Evolutionary conservation across 2,888 invertebrate species (phyloP), one percentile per base, ranked within the genome.

Genomic region (Sminthurinus aureus): DNA sequence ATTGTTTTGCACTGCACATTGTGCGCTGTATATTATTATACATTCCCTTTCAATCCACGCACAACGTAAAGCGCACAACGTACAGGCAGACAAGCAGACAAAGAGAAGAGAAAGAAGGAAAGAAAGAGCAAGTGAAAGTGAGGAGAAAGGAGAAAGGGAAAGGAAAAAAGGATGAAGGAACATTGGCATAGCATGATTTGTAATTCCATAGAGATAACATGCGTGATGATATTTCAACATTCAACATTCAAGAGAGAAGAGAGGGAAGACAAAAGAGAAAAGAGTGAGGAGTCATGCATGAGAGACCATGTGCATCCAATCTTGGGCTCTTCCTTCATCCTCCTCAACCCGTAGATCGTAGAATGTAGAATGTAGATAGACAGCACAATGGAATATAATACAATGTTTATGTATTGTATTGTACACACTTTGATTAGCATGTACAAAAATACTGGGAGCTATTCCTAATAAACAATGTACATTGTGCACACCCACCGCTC

Each of bases 201-300:
- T 51, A 79, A 79, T 79, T 79, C 79, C 51, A 79, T 69, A 22
- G 79, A 71, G 79, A 79, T 79, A 71, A 79, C 79, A 69, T 71
- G 79, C 79, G 71, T 79, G 67, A 67, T 67, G 66, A 26, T 79
- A 66, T 64, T 75, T 75, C 38, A 38, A 38, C 38, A 38, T 38
- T 38, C 38, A 38, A 6, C 38, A 38, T 38, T 38, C 38, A 71
- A 11, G 12, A 13, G 3, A 38, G 38, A 38, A 38, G 38, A 38
- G 38, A 4, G 38, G 1, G 38, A 71, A 11, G 12, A 13, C 38
- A 38, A 6, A 38, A 38, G 38, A 38, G 38, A 4, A 6, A 4
- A 6, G n/a, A 12, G n/a, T 73, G n/a, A 15, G 18, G n/a, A 18
- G 18, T 75, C 75, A 75, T 75, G 75, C 75, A 75, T 75, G 75